These are phyloP conservation scores for Linhomoeus sp. DNA, from an alignment of 2,888 invertebrate species.

Conservation along the genomic window DNA sequence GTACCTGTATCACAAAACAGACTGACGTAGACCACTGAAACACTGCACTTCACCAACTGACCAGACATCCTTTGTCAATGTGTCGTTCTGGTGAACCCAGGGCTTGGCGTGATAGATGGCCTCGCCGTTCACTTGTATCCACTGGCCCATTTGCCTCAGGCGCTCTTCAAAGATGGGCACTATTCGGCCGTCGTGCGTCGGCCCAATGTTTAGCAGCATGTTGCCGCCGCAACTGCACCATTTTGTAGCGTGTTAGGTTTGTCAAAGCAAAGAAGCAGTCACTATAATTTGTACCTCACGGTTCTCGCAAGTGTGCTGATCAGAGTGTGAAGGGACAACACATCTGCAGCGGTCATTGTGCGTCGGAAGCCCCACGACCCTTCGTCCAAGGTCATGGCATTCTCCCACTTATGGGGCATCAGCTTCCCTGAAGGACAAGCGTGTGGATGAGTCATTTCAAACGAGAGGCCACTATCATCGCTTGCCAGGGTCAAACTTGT, in stretches of 20 bases:
- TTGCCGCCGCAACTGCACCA: constrained; percentile 23
- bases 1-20: no score
- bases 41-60: no score
- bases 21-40: no score
- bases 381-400: constrained; percentile 34
- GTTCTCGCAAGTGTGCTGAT: constrained; percentile 21
- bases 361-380: constrained; percentile 35
- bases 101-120: constrained; percentile 32
- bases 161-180: no score
- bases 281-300: no score
- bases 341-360: constrained; percentile 23
- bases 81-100: constrained; percentile 36
- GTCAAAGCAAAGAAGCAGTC: no score
- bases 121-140: constrained; percentile 31
- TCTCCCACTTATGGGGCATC: constrained; percentile 34
- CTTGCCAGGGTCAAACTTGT: no score
- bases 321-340: constrained; percentile 16
- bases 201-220: constrained; percentile 28
- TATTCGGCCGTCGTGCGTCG: no score
- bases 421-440: constrained; percentile 14
- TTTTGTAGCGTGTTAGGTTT: no score
- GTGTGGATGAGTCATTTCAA: no score
- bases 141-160: no score
- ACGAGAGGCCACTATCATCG: no score
- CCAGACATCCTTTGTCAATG: constrained; percentile 50